Evolutionary conservation across 2,113 vertebrate genomes (phyloP), one percentile per base, ranked within the genome.

Genomic region (Pteruthius melanotis): DNA sequence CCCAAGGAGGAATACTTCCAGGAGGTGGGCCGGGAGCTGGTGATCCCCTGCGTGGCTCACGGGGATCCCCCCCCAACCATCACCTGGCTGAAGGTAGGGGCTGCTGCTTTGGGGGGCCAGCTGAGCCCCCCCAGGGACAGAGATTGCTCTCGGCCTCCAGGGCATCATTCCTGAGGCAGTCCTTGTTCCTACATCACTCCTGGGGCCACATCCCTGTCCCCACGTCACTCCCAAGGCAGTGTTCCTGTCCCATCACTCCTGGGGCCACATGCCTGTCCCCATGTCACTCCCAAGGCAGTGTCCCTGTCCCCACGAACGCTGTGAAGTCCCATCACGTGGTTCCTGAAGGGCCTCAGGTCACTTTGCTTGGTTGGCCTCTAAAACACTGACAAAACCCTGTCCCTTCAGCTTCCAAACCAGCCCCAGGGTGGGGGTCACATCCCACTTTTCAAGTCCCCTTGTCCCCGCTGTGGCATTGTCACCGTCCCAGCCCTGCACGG

Each of bases 1-100:
- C 99, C 99, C 59, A 98, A 97, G 54, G 97, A 98, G 27, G 99
- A 99, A 35, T 99, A 99, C 90, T 98, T 99, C 92, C 99, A 99
- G 93, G 99, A 99, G 96, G 98, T 99, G 72, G 99, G 99, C 50
- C 95, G 99, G 91, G 98, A 99, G 69, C 97, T 99, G 68, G 96
- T 99, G 61, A 98, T 99, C 57, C 98, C 99, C 23, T 99, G 99
- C 9, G 49, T 92, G 0, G 98, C 98, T 50, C 81, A 5, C 0
- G 99, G 99, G 80, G 99, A 99, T 93, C 99, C 99, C 17, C 33
- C 94, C 13, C 98, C 99, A 18, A 93, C 98, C 23, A 64, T 99
- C 93, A 99, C 98, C 17, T 99, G 99, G 99, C 94, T 96, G 92
- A 99, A 99, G 98, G 99, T 99, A 89, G 26, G 89, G 57, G 33